These are phyloP conservation scores for Alca torda DNA, from an alignment of 2,797 vertebrate species.

Conservation along the genomic window DNA sequence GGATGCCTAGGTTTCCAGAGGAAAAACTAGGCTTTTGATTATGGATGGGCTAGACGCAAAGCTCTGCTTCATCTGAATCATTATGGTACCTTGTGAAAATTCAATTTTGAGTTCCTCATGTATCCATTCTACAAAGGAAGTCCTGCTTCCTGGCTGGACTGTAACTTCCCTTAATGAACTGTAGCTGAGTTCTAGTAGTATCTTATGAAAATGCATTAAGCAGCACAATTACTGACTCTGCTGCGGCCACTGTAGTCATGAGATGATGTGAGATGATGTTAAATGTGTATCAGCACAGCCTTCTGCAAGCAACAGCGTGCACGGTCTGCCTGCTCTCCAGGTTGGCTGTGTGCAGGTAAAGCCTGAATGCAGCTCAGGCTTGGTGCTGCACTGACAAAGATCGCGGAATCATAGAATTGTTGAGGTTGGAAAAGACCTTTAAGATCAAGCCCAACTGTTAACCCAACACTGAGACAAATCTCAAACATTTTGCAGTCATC, in stretches of 20 bases:
- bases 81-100: not conserved
- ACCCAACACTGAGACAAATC: not conserved
- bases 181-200: not conserved
- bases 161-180: not conserved
- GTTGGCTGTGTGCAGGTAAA: not conserved
- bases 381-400: not conserved
- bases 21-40: not conserved
- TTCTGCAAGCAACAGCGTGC: not conserved
- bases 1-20: not conserved
- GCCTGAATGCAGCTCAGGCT: not conserved
- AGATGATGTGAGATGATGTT: not conserved
- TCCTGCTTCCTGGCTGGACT: not conserved
- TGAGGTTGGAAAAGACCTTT: not conserved
- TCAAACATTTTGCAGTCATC: not conserved
- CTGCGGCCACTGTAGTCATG: not conserved
- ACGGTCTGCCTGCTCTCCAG: not conserved
- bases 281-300: no score
- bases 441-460: not conserved
- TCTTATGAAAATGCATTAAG: not conserved
- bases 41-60: not conserved
- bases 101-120: not conserved
- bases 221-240: not conserved
- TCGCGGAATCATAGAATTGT: not conserved
- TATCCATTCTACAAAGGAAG: not conserved
- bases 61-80: not conserved